phyloP scores from a whole-genome alignment of 2,113 vertebrate species.

The Microcebus jonahi region DNA sequence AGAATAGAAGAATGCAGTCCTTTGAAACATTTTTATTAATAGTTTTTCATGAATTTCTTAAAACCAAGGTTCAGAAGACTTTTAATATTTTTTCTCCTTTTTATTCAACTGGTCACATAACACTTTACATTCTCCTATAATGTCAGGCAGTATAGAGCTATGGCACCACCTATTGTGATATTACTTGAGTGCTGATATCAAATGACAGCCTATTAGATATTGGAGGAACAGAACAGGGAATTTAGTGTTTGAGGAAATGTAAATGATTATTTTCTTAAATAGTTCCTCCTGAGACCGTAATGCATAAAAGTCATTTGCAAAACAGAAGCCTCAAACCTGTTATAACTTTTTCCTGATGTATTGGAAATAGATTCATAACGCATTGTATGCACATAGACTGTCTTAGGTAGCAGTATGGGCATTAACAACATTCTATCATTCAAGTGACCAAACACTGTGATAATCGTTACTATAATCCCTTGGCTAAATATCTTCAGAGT shows the following conservation, averaged over 20 bases:
- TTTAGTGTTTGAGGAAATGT: neutral
- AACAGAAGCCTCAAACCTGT: neutral
- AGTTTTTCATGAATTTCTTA: conserved; percentile 31
- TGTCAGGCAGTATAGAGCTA: conserved; percentile 21
- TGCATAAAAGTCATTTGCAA: neutral
- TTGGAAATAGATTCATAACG: neutral
- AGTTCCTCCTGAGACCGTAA: neutral
- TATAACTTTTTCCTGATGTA: conserved; percentile 10
- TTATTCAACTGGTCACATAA: conserved; percentile 16
- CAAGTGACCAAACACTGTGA: neutral
- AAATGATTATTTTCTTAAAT: conserved; percentile 14
- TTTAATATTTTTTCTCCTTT: conserved; percentile 19
- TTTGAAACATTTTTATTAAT: neutral
- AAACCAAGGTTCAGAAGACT: neutral
- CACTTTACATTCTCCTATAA: conserved; percentile 12
- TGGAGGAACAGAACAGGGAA: neutral
- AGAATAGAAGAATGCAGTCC: neutral
- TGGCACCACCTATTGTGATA: conserved; percentile 53
- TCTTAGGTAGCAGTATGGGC: neutral
- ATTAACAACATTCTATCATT: neutral
- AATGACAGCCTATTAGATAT: conserved; percentile 25
- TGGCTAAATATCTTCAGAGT: neutral
- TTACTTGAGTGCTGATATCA: conserved; percentile 46
- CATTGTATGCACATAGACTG: neutral
- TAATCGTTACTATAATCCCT: neutral